These are phyloP conservation scores for Periophthalmus modestus DNA, from an alignment of 2,113 vertebrate genomes.

Conservation along the genomic window DNA sequence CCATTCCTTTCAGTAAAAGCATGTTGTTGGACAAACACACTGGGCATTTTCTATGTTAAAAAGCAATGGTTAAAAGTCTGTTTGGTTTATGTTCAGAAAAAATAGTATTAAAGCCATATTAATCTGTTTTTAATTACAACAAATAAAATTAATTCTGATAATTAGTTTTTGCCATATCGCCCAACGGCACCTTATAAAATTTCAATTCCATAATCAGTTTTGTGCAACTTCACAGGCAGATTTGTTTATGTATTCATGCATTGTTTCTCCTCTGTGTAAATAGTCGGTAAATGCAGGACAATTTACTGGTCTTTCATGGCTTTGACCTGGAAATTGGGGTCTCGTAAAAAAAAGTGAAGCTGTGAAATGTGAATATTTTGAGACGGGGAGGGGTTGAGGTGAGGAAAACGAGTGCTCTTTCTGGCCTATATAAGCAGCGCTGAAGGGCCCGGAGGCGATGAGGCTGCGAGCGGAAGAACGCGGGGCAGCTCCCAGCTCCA, in stretches of 20 bases:
- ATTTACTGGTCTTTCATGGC: neutral
- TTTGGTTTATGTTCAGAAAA: too few species aligned
- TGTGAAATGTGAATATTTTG: conserved; percentile 17
- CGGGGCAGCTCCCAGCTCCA: conserved; percentile 19
- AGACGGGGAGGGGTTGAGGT: neutral
- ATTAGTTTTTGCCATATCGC: too few species aligned
- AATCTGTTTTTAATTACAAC: too few species aligned
- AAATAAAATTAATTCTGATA: too few species aligned
- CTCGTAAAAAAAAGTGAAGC: conserved; percentile 12
- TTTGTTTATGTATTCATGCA: neutral
- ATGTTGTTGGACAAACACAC: too few species aligned
- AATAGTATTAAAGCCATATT: too few species aligned
- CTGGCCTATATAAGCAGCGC: conserved; percentile 9
- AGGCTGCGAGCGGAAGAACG: conserved; percentile 34
- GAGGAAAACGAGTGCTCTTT: conserved; percentile 25
- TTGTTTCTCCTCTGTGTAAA: neutral
- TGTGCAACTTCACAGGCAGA: neutral
- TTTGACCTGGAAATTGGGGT: conserved; percentile 18
- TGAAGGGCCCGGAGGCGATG: conserved; percentile 35
- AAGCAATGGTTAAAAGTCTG: too few species aligned
- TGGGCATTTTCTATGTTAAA: too few species aligned
- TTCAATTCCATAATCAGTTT: neutral
- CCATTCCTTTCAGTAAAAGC: too few species aligned
- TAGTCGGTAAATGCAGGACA: neutral
- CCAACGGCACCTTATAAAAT: too few species aligned